phyloP scores from a whole-genome alignment of 2,888 invertebrate species.

The Caenorhabditis sinica region DNA sequence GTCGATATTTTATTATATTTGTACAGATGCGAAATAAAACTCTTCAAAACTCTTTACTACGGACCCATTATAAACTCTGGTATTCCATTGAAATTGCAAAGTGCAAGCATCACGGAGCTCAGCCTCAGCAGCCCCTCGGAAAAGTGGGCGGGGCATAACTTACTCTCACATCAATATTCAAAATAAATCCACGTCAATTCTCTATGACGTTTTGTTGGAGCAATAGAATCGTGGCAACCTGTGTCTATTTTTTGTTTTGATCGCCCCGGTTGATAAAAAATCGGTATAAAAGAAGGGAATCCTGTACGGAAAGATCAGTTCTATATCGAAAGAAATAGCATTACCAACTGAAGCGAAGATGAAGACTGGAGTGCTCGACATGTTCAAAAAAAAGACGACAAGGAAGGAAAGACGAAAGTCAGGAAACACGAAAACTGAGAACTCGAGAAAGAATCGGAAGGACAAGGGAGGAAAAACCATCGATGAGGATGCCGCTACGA shows the following conservation, averaged over 20 bases:
- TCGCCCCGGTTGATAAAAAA: neutral
- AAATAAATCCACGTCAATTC: no score
- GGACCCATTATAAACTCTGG: no score
- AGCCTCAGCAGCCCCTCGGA: no score
- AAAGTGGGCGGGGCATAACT: neutral
- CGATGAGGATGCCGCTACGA: constrained; percentile 3
- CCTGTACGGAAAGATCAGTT: neutral
- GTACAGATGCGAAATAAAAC: neutral
- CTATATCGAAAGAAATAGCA: neutral
- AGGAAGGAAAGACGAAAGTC: constrained; percentile 27
- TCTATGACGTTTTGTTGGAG: no score
- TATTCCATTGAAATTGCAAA: no score
- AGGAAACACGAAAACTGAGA: constrained; percentile 42
- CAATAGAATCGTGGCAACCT: no score
- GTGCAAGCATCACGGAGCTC: no score
- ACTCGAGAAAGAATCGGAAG: constrained; percentile 23
- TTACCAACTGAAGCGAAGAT: constrained; percentile 17
- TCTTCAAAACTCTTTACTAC: neutral
- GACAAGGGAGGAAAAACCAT: constrained; percentile 42
- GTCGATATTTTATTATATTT: neutral
- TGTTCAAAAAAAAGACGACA: constrained; percentile 26
- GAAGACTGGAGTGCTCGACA: constrained; percentile 18
- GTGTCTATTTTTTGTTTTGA: no score
- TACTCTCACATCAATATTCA: no score
- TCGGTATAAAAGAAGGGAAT: neutral